Evolutionary conservation across 2,888 invertebrate genomes (phyloP), one percentile per base, ranked within the genome.

Genomic region (Saturnia pavonia): DNA sequence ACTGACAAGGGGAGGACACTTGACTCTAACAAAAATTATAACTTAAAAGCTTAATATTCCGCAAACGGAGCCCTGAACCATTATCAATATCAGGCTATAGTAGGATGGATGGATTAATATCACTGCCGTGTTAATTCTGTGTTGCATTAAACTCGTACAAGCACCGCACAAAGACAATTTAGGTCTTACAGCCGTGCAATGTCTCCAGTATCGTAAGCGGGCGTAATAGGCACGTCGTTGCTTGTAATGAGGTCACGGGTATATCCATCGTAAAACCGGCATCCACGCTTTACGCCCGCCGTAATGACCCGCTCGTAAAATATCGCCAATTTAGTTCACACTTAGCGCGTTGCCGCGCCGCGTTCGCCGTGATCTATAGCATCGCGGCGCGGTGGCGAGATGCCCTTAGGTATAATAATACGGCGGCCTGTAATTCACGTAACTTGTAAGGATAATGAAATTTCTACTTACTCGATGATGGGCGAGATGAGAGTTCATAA

Each of bases 261-360:
- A 87, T 85, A 85, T 85, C 84, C 85, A 80, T 90, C 90, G 88
- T 92, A 91, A 92, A 91, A 84, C 81, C 78, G 81, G 82, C 86
- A 83, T 80, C 85, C 83, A 82, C 80, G 82, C 81, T 91, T 91
- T 91, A 91, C 89, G 85, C 85, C 82, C 82, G 77, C 77, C 76
- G 88, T 90, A 90, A 92, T 89, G 89, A 86, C 86, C 78, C 72
- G 75, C 78, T 88, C 92, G 88, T 93, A 92, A 93, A 92, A 90
- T 91, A 92, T 92, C 89, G 83, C 88, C 91, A 91, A 92, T 92
- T 88, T 89, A 90, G 88, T 90, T 88, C 88, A 86, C 91, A 89
- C 88, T 90, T 85, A 86, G 89, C 71, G 48, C 51, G 70, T 68
- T 73, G 69, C 69, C 70, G 70, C 75, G 74, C 69, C 67, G 57